These are phyloP conservation scores for Stenurella melanura DNA, from an alignment of 2,888 invertebrate species.

Conservation along the genomic window DNA sequence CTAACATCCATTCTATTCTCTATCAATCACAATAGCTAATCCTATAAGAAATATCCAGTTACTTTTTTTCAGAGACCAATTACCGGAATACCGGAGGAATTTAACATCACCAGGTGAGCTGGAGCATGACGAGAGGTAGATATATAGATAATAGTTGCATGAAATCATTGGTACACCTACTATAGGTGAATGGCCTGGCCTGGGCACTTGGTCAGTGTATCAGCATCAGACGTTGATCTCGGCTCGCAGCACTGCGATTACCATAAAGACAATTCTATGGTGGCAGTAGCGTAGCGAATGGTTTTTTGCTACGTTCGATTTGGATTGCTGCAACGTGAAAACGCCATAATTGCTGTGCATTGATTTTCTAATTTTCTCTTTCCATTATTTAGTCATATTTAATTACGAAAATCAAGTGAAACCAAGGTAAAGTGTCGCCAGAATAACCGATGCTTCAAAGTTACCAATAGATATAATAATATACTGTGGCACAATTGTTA, in stretches of 20 bases:
- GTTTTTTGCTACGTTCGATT: conserved; percentile 18
- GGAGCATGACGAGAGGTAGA: conserved; percentile 47
- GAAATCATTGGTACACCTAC: conserved; percentile 55
- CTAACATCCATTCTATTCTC: conserved; percentile 4
- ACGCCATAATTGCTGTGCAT: background rate
- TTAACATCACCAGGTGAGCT: conserved; percentile 41
- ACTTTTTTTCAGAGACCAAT: conserved; percentile 35
- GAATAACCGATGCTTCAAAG: no score
- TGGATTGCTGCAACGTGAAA: background rate
- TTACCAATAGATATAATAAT: no score
- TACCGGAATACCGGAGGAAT: conserved; percentile 40
- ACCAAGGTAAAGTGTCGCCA: no score
- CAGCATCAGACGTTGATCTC: conserved; percentile 55
- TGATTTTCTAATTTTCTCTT: background rate
- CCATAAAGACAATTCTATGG: conserved; percentile 39
- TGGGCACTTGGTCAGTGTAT: conserved; percentile 65
- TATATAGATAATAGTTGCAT: conserved; percentile 46
- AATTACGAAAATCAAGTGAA: no score
- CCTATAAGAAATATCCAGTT: conserved; percentile 37
- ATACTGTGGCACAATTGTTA: no score
- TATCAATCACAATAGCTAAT: conserved; percentile 35
- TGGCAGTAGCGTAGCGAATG: conserved; percentile 39
- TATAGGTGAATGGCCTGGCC: conserved; percentile 63
- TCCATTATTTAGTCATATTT: background rate
- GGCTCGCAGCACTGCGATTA: conserved; percentile 53